Conservation (phyloP, 2,888 invertebrate species). For the Capitulum mitella region DNA sequence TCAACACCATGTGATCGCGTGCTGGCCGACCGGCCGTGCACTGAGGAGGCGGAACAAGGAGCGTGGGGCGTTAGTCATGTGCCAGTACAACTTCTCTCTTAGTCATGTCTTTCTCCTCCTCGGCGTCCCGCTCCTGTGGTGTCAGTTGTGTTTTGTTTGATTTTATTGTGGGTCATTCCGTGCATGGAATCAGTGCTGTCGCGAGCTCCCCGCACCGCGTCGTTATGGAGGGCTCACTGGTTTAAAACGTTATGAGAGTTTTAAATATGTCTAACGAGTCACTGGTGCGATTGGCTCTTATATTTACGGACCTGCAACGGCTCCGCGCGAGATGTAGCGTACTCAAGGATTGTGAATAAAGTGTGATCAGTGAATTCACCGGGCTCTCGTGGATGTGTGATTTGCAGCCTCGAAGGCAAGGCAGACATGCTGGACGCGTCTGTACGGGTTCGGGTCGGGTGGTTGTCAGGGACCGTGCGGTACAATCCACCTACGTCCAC, state of each 20-base stretch:
- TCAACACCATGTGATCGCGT: conserved; percentile 28
- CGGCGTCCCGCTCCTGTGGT: background rate
- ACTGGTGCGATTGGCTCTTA: background rate
- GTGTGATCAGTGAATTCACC: background rate
- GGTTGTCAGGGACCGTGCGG: too few relatives aligned
- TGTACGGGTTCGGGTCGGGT: too few relatives aligned
- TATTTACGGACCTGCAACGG: background rate
- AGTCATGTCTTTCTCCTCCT: conserved; percentile 13
- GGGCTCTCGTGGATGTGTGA: too few relatives aligned
- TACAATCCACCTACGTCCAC: too few relatives aligned
- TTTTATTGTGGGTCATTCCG: background rate
- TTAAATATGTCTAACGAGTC: background rate
- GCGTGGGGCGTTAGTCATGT: background rate
- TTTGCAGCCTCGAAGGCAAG: too few relatives aligned
- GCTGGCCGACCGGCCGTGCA: background rate
- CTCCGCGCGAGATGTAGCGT: background rate
- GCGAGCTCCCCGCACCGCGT: background rate
- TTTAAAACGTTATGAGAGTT: background rate
- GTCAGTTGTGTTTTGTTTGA: background rate
- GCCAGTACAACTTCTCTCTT: conserved; percentile 2
- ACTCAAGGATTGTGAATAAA: conserved; percentile 10
- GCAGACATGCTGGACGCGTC: too few relatives aligned
- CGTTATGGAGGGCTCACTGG: background rate
- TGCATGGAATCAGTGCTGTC: background rate
- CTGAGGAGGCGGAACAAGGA: background rate